Percentiles rank a stretch among this genome's conserved stretches.
phyloP scores from a whole-genome alignment of 2,797 vertebrate genomes.

The Xenops minutus region DNA sequence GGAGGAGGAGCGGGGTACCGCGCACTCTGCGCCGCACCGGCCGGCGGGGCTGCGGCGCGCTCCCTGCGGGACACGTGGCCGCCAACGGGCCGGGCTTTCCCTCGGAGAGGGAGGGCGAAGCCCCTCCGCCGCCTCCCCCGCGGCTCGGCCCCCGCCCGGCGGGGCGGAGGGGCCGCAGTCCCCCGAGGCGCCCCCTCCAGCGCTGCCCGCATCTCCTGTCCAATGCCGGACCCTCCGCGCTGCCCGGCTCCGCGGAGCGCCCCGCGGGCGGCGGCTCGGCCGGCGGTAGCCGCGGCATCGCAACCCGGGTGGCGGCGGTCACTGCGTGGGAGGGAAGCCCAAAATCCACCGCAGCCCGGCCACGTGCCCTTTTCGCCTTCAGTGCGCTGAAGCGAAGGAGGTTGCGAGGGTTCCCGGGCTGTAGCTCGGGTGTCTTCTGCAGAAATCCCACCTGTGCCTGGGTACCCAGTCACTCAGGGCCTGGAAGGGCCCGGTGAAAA shows the following conservation, averaged over 20 bases:
- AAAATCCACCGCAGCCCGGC: rapidly evolving
- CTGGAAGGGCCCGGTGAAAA: not conserved
- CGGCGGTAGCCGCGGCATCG: not conserved
- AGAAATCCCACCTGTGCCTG: not conserved
- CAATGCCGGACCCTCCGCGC: not conserved
- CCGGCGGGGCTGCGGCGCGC: not conserved
- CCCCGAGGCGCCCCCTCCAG: not conserved
- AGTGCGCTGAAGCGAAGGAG: not conserved
- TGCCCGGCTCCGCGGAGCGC: not conserved
- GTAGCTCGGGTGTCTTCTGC: not conserved
- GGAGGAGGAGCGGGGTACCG: not conserved
- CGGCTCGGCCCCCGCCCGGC: not conserved
- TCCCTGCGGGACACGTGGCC: not conserved
- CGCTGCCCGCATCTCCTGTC: not conserved
- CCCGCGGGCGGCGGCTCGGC: not conserved
- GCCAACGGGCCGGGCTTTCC: not conserved
- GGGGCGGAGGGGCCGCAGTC: not conserved
- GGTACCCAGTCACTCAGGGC: not conserved
- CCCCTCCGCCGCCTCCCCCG: not conserved
- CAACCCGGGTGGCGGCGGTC: not conserved
- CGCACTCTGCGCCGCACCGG: not conserved
- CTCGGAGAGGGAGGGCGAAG: not conserved
- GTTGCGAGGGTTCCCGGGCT: rapidly evolving
- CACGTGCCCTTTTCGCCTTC: not conserved
- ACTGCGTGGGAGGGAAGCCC: rapidly evolving